Evolutionary conservation across 2,113 vertebrate genomes (phyloP), one percentile per base, ranked within the genome.

Genomic region (Ctenomys sociabilis): DNA sequence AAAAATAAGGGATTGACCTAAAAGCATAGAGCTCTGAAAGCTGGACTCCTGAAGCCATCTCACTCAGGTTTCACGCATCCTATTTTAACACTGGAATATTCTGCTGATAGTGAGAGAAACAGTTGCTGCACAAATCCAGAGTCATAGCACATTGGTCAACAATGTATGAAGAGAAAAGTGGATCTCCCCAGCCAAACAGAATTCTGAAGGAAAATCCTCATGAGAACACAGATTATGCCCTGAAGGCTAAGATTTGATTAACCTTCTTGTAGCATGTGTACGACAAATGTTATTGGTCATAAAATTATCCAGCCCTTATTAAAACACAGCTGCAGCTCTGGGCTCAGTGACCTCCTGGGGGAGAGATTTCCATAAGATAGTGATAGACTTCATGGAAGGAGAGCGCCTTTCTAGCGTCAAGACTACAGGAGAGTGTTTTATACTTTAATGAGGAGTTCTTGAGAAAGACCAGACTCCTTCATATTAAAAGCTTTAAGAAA

Each of bases 291-390:
- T 97, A 97, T 96, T 97, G 97, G 97, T 97, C 97, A 97, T 97
- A 98, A 98, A 98, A 98, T 97, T 97, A 98, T 95, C 97, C 96
- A 96, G 97, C 93, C 94, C 97, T 98, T 98, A 97, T 98, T 97
- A 97, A 97, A 97, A 97, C 96, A 95, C 97, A 98, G 97, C 97
- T 98, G 97, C 93, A 97, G 95, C 93, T 94, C 95, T 88, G 95
- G 97, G 97, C 97, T 96, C 97, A 40, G 70, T 75, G 94, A 95
- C 96, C 95, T 97, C 97, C 96, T 97, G 43, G 94, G 97, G 97
- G 97, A 97, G 95, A 98, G 96, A 97, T 97, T 98, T 96, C 97
- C 93, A 93, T 96, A 96, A 97, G 97, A 98, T 95, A 97, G 96
- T 30, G 61, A 96, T 82, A 96, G 94, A 92, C 87, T 97, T 86